Evolutionary conservation across 2,797 vertebrate genomes (phyloP).

Genomic region (Sebastes oblongus): DNA sequence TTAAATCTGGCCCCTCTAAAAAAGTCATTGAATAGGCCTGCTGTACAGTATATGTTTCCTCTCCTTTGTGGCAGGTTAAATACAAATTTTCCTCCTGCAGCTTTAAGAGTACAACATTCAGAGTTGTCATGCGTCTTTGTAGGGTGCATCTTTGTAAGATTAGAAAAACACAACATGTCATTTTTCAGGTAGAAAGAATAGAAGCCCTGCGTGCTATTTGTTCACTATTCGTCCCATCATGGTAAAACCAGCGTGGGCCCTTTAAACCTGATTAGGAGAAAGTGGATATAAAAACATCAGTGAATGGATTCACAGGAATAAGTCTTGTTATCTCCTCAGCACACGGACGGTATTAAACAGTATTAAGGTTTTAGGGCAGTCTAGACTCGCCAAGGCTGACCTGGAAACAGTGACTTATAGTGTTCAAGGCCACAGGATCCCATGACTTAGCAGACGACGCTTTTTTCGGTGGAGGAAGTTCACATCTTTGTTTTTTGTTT

Average conservation of each 20-base stretch:
- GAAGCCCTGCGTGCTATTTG: background rate
- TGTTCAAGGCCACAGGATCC: conserved; percentile 41
- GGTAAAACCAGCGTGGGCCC: background rate
- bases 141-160: background rate
- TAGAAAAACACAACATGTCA: background rate
- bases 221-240: background rate
- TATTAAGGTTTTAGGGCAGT: background rate
- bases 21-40: too few relatives aligned
- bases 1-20: too few relatives aligned
- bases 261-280: background rate
- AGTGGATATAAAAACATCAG: background rate
- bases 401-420: conserved; percentile 33
- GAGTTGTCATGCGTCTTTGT: background rate
- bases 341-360: background rate
- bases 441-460: conserved; percentile 28
- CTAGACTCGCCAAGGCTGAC: conserved; percentile 11
- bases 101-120: background rate
- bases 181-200: background rate
- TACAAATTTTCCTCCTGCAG: background rate
- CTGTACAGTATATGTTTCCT: background rate
- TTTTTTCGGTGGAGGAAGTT: conserved; percentile 58
- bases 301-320: background rate
- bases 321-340: background rate
- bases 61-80: background rate
- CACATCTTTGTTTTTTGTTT: conserved; percentile 73